Evolutionary conservation across 37 sponge, comb jelly and placozoan genomes (phyloP).

Genomic region (Beroe ovata): DNA sequence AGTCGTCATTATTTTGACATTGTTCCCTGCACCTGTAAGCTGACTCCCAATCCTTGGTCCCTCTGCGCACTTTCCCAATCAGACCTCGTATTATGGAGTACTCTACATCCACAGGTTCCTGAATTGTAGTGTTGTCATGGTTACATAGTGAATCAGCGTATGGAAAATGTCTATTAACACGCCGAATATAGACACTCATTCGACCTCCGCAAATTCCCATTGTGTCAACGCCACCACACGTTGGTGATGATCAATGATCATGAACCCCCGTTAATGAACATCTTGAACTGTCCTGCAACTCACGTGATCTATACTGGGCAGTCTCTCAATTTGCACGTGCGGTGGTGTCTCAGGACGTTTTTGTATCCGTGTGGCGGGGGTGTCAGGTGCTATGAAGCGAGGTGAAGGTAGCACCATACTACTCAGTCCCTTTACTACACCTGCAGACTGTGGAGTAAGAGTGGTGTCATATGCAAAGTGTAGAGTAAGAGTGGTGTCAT

Average conservation of each 20-base stretch:
- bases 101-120: conserved; percentile 53
- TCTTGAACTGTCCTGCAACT: no score
- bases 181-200: no score
- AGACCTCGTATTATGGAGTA: neutral
- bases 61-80: conserved; percentile 14
- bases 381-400: neutral
- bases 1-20: no score
- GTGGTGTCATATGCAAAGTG: no score
- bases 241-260: no score
- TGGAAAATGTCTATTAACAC: no score
- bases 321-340: neutral
- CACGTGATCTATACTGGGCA: neutral
- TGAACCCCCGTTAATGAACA: no score
- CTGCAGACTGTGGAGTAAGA: neutral
- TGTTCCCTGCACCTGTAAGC: conserved; percentile 9
- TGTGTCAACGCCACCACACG: no score
- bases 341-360: neutral
- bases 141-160: no score
- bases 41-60: neutral
- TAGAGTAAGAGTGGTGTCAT: neutral
- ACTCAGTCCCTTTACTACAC: neutral
- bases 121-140: no score
- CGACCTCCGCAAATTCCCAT: no score
- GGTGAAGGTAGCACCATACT: neutral
- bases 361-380: neutral